A percentile compares a stretch with the other conserved stretches of the same genome.
Conservation (phyloP, 2,797 vertebrate genomes). For the Enteromius viviparus region DNA sequence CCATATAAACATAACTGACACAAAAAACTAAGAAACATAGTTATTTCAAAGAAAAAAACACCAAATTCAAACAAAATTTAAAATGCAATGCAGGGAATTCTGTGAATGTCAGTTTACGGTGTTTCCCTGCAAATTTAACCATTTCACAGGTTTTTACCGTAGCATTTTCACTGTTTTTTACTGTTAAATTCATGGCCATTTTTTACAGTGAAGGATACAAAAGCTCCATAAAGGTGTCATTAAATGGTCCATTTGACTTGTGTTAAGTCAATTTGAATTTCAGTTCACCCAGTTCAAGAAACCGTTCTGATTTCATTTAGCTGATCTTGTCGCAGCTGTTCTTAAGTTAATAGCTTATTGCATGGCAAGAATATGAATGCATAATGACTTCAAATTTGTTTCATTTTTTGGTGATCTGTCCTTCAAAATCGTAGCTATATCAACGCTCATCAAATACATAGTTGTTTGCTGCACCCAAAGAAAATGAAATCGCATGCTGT, state of each 20-base stretch:
- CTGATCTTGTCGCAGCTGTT: not conserved
- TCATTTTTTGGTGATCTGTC: not conserved
- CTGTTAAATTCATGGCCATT: too few relatives aligned
- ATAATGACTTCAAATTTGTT: not conserved
- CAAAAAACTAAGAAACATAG: too few relatives aligned
- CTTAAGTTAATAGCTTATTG: not conserved
- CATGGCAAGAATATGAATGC: not conserved
- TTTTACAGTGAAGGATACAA: too few relatives aligned
- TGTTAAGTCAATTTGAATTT: not conserved
- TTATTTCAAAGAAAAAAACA: too few relatives aligned
- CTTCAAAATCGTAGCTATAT: not conserved
- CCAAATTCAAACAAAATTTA: too few relatives aligned
- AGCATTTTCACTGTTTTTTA: too few relatives aligned
- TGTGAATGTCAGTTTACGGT: too few relatives aligned
- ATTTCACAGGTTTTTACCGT: too few relatives aligned
- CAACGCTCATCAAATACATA: not conserved
- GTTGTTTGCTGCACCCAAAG: not conserved
- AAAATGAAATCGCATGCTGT: not conserved
- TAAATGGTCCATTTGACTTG: not conserved
- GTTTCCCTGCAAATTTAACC: too few relatives aligned
- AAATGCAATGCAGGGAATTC: too few relatives aligned
- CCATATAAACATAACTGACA: too few relatives aligned
- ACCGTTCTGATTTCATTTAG: not conserved
- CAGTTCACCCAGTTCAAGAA: not conserved
- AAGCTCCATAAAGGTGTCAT: not conserved